Conservation (phyloP, 2,113 vertebrate genomes). For the Xyrauchen texanus region DNA sequence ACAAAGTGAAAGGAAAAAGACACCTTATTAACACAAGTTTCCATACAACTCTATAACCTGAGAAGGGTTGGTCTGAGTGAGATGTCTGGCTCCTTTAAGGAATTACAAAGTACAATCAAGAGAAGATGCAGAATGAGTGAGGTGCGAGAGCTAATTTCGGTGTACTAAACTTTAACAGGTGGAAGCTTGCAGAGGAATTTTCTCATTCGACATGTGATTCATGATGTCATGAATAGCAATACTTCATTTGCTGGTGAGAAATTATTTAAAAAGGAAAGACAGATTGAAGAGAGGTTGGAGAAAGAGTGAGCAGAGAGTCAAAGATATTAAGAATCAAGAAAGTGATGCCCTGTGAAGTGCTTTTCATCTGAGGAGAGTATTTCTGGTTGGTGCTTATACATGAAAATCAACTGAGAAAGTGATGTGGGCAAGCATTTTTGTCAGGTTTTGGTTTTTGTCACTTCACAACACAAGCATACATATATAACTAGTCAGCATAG, state of each 20-base stretch:
- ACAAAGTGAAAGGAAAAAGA: constrained; percentile 10
- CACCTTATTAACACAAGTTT: not conserved
- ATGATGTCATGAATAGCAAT: constrained; percentile 10
- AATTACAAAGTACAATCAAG: not conserved
- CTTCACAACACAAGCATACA: constrained; percentile 84
- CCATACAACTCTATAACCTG: constrained; percentile 42
- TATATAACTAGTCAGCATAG: constrained; percentile 75
- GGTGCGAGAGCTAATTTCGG: not conserved
- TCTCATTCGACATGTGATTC: not conserved
- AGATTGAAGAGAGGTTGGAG: not conserved
- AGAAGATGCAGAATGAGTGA: not conserved
- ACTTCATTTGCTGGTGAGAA: constrained; percentile 19
- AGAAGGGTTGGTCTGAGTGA: constrained; percentile 31
- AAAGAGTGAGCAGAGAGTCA: not conserved
- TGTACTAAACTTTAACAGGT: not conserved
- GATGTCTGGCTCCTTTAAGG: constrained; percentile 5
- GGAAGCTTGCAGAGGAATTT: not conserved
- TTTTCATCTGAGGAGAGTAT: constrained; percentile 57
- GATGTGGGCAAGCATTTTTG: constrained; percentile 49
- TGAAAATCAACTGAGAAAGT: constrained; percentile 63
- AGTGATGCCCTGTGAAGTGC: constrained; percentile 44
- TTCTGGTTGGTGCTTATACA: constrained; percentile 59
- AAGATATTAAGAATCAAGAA: not conserved
- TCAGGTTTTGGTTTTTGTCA: constrained; percentile 74
- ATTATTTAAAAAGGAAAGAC: constrained; percentile 7